Percentiles rank a stretch among this genome's conserved stretches.
phyloP scores from a whole-genome alignment of 2,888 invertebrate genomes.

The Tipula unca region DNA sequence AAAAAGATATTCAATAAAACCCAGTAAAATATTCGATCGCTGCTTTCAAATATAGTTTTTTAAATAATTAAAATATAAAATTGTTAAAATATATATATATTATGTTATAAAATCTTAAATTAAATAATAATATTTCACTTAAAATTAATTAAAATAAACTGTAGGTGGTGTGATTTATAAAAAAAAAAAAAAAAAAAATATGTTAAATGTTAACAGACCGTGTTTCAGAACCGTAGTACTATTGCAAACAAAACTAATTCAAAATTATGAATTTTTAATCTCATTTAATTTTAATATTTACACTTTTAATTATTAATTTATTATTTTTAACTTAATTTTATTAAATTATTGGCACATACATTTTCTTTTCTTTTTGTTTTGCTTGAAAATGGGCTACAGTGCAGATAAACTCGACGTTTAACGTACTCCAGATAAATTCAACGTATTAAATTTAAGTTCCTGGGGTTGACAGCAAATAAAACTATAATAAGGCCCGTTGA shows the following conservation, averaged over 20 bases:
- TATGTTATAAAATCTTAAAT: not conserved
- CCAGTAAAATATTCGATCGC: not conserved
- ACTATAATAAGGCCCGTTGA: too few species aligned
- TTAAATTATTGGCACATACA: not conserved
- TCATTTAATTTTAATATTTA: not conserved
- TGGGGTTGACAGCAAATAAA: too few species aligned
- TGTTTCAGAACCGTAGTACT: not conserved
- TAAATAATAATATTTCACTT: not conserved
- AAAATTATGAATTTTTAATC: not conserved
- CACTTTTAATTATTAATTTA: not conserved
- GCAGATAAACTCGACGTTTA: too few species aligned
- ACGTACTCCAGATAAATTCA: too few species aligned
- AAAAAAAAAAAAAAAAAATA: not conserved
- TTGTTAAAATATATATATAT: not conserved
- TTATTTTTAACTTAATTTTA: not conserved
- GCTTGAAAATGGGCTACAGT: not conserved
- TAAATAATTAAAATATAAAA: not conserved
- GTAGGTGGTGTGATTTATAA: not conserved
- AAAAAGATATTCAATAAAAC: not conserved
- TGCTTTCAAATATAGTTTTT: not conserved
- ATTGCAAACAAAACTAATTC: not conserved
- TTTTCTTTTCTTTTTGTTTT: not conserved
- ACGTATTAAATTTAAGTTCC: too few species aligned
- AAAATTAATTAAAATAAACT: not conserved
- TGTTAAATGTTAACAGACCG: not conserved